phyloP scores from a whole-genome alignment of 2,113 vertebrate species.

The Hystrix brachyura region DNA sequence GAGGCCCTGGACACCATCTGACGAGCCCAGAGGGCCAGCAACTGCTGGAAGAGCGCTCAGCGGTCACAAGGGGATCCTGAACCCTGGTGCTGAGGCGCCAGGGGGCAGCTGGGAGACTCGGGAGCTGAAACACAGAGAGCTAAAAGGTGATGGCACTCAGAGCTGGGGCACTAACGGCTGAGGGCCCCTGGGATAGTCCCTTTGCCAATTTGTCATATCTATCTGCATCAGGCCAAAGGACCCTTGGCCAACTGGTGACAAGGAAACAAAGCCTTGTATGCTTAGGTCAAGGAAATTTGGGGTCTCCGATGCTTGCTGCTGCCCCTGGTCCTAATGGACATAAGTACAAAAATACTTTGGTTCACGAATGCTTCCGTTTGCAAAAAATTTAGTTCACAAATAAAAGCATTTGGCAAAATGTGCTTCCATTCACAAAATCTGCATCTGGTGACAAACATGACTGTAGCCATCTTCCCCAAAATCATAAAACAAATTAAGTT shows the following conservation, averaged over 20 bases:
- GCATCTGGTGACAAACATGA: no score
- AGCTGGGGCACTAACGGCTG: neutral
- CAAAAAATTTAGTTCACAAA: no score
- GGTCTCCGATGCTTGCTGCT: neutral
- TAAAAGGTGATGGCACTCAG: neutral
- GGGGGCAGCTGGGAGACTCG: neutral
- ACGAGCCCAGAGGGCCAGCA: neutral
- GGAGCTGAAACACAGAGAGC: neutral
- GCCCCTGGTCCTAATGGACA: accelerated
- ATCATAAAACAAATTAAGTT: no score
- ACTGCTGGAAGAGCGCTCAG: neutral
- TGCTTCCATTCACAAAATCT: no score
- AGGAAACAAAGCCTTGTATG: neutral
- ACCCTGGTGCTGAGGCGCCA: no score
- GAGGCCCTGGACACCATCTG: neutral
- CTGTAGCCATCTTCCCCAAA: no score
- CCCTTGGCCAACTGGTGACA: neutral
- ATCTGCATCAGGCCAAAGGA: neutral
- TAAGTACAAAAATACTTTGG: no score
- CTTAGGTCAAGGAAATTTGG: neutral
- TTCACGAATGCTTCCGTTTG: no score
- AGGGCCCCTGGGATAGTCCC: neutral
- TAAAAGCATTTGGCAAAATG: no score
- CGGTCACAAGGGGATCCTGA: neutral
- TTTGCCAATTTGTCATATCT: neutral